Percentiles rank a stretch among this genome's conserved stretches.
Evolutionary conservation across 2,888 invertebrate genomes (phyloP).

Genomic region (Zhengitettix transpicula): DNA sequence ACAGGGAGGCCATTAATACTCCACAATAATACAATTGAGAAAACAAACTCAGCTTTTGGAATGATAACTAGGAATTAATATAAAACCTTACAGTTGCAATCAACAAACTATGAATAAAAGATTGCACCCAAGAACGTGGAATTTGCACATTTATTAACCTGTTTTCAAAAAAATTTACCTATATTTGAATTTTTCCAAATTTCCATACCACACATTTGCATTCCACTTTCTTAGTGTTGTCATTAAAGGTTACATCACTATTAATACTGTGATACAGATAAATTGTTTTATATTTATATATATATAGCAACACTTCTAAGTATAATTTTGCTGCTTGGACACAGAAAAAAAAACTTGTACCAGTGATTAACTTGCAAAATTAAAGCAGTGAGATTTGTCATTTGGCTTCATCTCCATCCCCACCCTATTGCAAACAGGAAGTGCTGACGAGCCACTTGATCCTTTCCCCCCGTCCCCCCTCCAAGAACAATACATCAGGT

Average conservation of each 20-base stretch:
- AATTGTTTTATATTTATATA: neutral
- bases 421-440: conserved; percentile 3
- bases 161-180: neutral
- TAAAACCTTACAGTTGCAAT: neutral
- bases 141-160: neutral
- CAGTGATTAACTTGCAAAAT: neutral
- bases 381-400: conserved; percentile 1
- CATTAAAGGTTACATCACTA: neutral
- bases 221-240: neutral
- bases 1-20: conserved; percentile 4
- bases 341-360: neutral
- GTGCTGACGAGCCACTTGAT: conserved; percentile 2
- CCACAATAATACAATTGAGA: conserved; percentile 9
- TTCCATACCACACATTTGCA: neutral
- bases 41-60: conserved; percentile 5
- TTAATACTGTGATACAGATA: neutral
- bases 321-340: neutral
- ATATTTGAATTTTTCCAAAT: neutral
- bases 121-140: neutral
- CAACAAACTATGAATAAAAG: neutral
- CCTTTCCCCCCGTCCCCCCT: conserved; percentile 1
- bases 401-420: neutral
- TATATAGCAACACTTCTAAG: neutral
- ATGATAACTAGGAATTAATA: conserved; percentile 10
- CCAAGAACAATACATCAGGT: conserved; percentile 1